Base-by-base conservation (phyloP, 2,113 vertebrate genomes). In the Numida meleagris region DNA sequence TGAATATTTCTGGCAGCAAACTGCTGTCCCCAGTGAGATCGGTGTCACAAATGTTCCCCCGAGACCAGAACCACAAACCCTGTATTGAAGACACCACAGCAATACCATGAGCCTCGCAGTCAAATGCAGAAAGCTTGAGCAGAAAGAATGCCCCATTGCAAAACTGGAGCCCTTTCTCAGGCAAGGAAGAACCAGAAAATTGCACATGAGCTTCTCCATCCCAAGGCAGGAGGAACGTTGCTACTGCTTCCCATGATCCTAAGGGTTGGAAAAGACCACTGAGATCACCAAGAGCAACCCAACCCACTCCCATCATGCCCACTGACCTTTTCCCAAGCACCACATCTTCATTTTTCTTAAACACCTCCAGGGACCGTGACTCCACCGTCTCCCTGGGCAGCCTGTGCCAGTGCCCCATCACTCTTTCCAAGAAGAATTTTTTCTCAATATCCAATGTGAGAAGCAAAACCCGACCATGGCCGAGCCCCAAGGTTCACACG, bases 11-110 rank as follows among this genome's bases (percentile, higher is more conserved):
- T 9, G 31, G 79, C 58, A 42, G 40, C 62, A 14, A 55, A 53
- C 6, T n/a, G 17, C 33, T 3, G 27, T 71, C 40, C 14, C 43
- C 5, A 0, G n/a, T 4, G 25, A 67, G 34, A 36, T 5, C 0
- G 36, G 80, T 2, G 46, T 16, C 40, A 57, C 67, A 8, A 7
- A 8, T 10, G 20, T 3, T 17, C 16, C 61, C 61, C 45, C 0
- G 34, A 63, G 42, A 43, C 13, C 67, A 59, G 19, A 71, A 33
- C 25, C 9, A 27, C 50, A 14, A 34, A 40, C 24, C 34, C n/a
- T 7, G 14, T 24, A 8, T 10, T 4, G 63, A 46, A 59, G 43
- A 27, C 62, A 58, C 12, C 2, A 12, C 23, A 1, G 40, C 27
- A 48, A 75, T 58, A 65, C 36, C 4, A 14, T 2, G 1, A 0